A percentile compares a stretch with the other conserved stretches of the same genome.
Evolutionary conservation across 2,113 vertebrate genomes (phyloP).

Genomic region (Galeopterus variegatus): DNA sequence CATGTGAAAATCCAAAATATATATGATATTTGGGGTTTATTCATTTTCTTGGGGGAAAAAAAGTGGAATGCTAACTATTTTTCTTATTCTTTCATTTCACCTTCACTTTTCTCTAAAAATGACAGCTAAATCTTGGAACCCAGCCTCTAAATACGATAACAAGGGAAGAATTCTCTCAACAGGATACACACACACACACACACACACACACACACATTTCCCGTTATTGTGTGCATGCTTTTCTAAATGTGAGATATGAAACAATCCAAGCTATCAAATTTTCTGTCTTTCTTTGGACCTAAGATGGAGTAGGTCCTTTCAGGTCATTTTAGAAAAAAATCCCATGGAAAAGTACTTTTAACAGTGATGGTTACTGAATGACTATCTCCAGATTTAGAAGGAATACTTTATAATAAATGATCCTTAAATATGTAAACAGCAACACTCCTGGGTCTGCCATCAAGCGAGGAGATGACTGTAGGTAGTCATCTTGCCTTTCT

Average conservation of each 20-base stretch:
- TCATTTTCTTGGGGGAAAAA: not conserved
- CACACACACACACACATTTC: not conserved
- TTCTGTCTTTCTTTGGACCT: not conserved
- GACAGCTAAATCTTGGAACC: conserved; percentile 20
- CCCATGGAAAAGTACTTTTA: not conserved
- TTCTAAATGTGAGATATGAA: conserved; percentile 1
- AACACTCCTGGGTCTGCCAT: not conserved
- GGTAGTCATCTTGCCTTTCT: not conserved
- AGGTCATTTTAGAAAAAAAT: not conserved
- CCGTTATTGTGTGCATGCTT: not conserved
- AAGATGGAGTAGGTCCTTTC: not conserved
- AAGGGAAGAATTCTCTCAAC: not conserved
- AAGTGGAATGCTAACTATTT: not conserved
- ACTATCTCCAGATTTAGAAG: not conserved
- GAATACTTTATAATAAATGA: not conserved
- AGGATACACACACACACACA: too few species aligned
- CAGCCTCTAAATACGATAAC: not conserved
- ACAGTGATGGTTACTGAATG: not conserved
- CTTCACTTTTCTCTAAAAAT: conserved; percentile 28
- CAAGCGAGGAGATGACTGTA: not conserved
- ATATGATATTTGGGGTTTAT: not conserved
- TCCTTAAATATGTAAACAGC: not conserved
- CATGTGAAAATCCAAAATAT: not conserved
- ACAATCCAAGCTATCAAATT: not conserved
- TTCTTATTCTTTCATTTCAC: not conserved